Percentiles rank a stretch among this genome's conserved stretches.
These are phyloP conservation scores for Clytia hemisphaerica DNA, from an alignment of 30 jellyfish, hydroid and myxozoan genomes.

Conservation along the genomic window DNA sequence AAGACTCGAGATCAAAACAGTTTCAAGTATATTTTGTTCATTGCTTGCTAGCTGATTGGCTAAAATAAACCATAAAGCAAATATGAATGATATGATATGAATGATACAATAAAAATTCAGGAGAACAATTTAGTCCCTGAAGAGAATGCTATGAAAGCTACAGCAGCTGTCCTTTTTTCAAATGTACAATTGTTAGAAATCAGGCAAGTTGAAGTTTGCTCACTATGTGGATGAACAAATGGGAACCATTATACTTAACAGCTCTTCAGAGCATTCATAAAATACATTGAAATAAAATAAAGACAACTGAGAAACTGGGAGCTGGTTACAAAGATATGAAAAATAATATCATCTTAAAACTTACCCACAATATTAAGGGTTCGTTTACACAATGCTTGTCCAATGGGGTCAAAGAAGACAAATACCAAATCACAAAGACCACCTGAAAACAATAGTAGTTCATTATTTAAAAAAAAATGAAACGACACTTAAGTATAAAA, in stretches of 20 bases:
- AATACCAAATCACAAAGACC: conserved; percentile 87
- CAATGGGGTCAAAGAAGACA: conserved; percentile 96
- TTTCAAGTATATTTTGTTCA: neutral
- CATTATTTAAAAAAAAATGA: neutral
- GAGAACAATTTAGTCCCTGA: neutral
- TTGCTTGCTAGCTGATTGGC: neutral
- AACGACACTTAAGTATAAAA: neutral
- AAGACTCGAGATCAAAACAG: too few species aligned
- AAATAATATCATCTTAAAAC: too few species aligned
- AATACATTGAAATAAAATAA: too few species aligned
- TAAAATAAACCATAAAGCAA: neutral
- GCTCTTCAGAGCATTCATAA: too few species aligned
- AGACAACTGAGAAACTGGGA: too few species aligned
- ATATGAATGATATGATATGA: neutral
- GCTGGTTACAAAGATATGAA: too few species aligned
- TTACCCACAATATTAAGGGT: conserved; percentile 91
- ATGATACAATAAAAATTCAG: neutral
- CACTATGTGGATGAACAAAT: too few species aligned
- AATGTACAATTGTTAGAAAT: too few species aligned
- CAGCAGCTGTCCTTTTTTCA: too few species aligned
- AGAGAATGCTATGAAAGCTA: neutral
- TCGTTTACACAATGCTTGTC: conserved; percentile 92
- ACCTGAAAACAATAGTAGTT: conserved; percentile 40
- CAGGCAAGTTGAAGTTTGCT: too few species aligned
- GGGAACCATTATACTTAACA: too few species aligned